Percentiles rank a stretch among this genome's conserved stretches.
phyloP scores from a whole-genome alignment of 2,888 invertebrate genomes.

The Rapana venosa region DNA sequence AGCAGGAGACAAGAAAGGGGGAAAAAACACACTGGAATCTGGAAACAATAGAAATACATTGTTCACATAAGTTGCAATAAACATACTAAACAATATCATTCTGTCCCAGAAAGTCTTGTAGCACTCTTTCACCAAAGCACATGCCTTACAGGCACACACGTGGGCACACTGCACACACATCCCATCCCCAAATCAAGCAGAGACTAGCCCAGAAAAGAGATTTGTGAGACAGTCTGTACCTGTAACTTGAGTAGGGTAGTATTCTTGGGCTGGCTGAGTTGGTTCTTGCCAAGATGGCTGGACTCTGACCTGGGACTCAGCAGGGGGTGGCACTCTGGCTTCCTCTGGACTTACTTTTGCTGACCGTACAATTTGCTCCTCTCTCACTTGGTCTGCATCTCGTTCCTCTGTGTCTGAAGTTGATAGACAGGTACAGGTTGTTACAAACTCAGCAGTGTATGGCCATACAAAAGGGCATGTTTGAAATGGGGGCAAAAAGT shows the following conservation, averaged over 20 bases:
- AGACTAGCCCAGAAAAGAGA: not conserved
- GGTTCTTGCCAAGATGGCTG: not conserved
- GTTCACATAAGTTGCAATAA: too few relatives aligned
- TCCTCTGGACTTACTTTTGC: constrained; percentile 56
- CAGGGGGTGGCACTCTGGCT: not conserved
- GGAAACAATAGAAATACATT: too few relatives aligned
- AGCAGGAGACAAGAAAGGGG: too few relatives aligned
- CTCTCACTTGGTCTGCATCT: constrained; percentile 53
- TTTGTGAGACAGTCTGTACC: constrained; percentile 8
- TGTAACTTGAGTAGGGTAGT: constrained; percentile 12
- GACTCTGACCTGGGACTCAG: not conserved
- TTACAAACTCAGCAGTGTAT: too few relatives aligned
- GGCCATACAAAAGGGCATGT: too few relatives aligned
- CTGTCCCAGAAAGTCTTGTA: too few relatives aligned
- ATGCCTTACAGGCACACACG: not conserved
- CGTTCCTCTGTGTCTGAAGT: constrained; percentile 56
- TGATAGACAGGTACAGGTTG: not conserved
- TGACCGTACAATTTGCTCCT: constrained; percentile 57
- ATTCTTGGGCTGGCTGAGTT: not conserved
- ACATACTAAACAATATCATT: too few relatives aligned
- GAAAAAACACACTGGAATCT: too few relatives aligned
- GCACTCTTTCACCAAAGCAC: too few relatives aligned
- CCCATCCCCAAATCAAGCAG: not conserved
- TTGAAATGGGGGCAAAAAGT: too few relatives aligned
- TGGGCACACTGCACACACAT: not conserved